Percentiles rank a stretch among this genome's conserved stretches.
These are phyloP conservation scores for Enteromius unitaeniatus DNA, from an alignment of 2,797 vertebrate species.

Conservation along the genomic window DNA sequence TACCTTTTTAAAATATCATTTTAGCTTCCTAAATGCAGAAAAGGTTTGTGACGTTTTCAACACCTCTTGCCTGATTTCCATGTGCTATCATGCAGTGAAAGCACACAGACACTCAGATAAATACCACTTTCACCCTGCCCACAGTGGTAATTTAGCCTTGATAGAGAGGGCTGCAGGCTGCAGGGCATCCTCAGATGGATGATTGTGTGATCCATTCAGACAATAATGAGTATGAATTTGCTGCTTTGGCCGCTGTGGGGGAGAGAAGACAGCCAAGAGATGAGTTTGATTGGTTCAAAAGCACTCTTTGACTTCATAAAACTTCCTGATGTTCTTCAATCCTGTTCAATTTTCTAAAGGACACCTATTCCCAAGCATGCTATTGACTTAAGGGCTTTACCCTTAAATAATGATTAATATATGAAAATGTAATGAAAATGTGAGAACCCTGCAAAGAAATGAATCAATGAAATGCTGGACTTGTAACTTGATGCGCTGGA, in stretches of 20 bases:
- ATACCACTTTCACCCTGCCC: conserved; percentile 21
- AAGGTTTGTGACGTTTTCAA: background rate
- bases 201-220: conserved; percentile 63
- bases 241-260: conserved; percentile 20
- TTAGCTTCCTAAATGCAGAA: background rate
- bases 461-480: background rate
- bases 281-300: conserved; percentile 37
- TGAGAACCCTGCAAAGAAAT: background rate
- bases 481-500: background rate
- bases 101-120: conserved; percentile 4
- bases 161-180: conserved; percentile 50
- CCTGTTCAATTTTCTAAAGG: conserved; percentile 32
- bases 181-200: conserved; percentile 57
- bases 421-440: conserved; percentile 15
- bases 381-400: conserved; percentile 9
- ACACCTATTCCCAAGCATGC: conserved; percentile 3
- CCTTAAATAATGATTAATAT: background rate
- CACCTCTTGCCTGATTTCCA: background rate
- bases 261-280: conserved; percentile 22
- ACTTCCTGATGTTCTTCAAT: conserved; percentile 31
- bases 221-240: conserved; percentile 60
- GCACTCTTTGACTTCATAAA: conserved; percentile 25
- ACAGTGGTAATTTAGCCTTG: conserved; percentile 53
- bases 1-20: background rate
- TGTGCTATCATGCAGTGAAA: background rate